Evolutionary conservation across 2,888 invertebrate species (phyloP).

Genomic region (Meganola albula): DNA sequence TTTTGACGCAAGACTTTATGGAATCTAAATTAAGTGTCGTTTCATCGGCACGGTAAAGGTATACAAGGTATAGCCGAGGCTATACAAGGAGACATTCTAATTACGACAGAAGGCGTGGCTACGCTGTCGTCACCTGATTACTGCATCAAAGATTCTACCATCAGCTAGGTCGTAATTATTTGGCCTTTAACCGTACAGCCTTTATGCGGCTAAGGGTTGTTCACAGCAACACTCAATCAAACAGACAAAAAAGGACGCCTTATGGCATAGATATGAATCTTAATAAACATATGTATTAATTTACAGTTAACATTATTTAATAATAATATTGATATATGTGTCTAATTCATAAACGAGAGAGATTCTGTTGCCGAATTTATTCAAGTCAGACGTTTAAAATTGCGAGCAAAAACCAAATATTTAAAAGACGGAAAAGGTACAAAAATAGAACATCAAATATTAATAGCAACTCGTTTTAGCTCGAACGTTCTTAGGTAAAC

Average conservation of each 20-base stretch:
- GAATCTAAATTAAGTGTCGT: constrained; percentile 28
- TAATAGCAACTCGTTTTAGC: constrained; percentile 27
- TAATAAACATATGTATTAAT: no score
- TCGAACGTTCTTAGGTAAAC: constrained; percentile 37
- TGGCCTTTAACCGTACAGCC: constrained; percentile 36
- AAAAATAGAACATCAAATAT: constrained; percentile 28
- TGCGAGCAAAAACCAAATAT: constrained; percentile 14
- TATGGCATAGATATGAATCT: no score
- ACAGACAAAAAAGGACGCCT: constrained; percentile 15
- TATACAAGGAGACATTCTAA: constrained; percentile 56
- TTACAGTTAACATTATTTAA: no score
- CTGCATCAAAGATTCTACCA: constrained; percentile 55
- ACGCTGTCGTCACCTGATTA: constrained; percentile 58
- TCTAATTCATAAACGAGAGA: no score
- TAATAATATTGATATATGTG: no score
- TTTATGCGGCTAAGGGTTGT: constrained; percentile 28
- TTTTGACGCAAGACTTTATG: constrained; percentile 15
- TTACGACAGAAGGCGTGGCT: constrained; percentile 55
- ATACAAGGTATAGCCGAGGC: constrained; percentile 20
- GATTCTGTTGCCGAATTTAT: no score
- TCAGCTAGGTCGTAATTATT: constrained; percentile 54
- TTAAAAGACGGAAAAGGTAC: constrained; percentile 20
- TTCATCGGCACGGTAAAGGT: constrained; percentile 35
- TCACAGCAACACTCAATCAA: constrained; percentile 26
- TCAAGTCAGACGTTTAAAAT: constrained; percentile 3